Conservation (phyloP, 2,113 vertebrate genomes). For the Trichechus manatus region DNA sequence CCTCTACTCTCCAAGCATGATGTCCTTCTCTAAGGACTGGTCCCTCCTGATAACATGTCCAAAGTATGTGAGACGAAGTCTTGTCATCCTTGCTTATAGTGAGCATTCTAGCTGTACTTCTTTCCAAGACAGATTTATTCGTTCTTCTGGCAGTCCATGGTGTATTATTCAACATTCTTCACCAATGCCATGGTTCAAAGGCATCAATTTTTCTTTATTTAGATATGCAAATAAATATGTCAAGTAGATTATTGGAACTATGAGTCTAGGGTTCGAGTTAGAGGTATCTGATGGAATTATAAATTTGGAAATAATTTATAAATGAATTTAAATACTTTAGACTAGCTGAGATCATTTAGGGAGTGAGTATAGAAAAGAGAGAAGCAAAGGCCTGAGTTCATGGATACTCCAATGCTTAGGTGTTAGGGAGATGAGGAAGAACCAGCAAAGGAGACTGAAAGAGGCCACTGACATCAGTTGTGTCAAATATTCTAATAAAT, state of each 20-base stretch:
- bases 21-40: too few relatives aligned
- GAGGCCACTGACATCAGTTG: too few relatives aligned
- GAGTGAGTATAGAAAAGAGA: not conserved
- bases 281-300: not conserved
- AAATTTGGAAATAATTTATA: conserved; percentile 19
- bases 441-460: not conserved
- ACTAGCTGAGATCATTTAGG: not conserved
- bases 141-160: too few relatives aligned
- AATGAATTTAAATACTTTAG: not conserved
- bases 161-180: too few relatives aligned
- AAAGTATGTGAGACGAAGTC: too few relatives aligned
- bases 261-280: not conserved
- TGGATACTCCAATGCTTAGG: not conserved
- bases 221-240: not conserved
- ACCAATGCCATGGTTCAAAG: too few relatives aligned
- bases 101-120: too few relatives aligned
- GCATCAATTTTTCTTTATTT: not conserved
- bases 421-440: not conserved
- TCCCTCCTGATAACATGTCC: too few relatives aligned
- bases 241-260: not conserved
- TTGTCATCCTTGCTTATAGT: too few relatives aligned
- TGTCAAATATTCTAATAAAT: not conserved
- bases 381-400: not conserved
- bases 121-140: too few relatives aligned
- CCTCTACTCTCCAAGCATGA: too few relatives aligned